These are phyloP conservation scores for Rhynchotus rufescens DNA, from an alignment of 2,797 vertebrate species.

Conservation along the genomic window DNA sequence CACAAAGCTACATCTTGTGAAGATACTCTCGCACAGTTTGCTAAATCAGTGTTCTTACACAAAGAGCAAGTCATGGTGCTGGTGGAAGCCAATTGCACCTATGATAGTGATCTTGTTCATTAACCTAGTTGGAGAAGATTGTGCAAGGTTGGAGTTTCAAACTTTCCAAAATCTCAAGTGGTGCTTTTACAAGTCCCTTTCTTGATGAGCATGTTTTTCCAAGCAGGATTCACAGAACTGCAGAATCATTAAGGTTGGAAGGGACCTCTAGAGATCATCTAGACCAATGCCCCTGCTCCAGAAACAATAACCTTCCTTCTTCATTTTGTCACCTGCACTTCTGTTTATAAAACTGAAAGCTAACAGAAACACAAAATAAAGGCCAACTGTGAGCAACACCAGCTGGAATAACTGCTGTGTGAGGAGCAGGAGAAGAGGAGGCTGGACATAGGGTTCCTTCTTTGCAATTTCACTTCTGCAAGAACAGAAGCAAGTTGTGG, in stretches of 20 bases:
- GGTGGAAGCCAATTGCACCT: neutral
- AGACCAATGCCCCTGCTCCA: neutral
- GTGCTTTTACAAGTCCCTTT: neutral
- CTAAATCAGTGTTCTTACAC: neutral
- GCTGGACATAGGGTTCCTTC: neutral
- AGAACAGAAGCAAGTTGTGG: neutral
- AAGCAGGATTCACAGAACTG: neutral
- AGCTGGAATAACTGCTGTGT: neutral
- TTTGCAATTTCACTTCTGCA: neutral
- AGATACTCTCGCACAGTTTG: neutral
- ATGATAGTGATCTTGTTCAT: neutral
- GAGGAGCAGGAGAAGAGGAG: neutral
- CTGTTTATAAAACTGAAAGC: constrained; percentile 46
- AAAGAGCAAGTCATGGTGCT: neutral
- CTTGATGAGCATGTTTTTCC: neutral
- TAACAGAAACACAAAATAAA: constrained; percentile 29
- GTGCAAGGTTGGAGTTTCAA: neutral
- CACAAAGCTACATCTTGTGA: neutral
- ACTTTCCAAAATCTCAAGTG: neutral
- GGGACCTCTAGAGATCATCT: too few species aligned
- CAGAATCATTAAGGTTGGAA: too few species aligned
- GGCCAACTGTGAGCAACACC: neutral
- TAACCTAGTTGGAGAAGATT: neutral
- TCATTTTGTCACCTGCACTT: neutral
- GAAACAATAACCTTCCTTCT: neutral